Base-by-base conservation (phyloP, 2,888 invertebrate genomes). In the Hypena proboscidalis region DNA sequence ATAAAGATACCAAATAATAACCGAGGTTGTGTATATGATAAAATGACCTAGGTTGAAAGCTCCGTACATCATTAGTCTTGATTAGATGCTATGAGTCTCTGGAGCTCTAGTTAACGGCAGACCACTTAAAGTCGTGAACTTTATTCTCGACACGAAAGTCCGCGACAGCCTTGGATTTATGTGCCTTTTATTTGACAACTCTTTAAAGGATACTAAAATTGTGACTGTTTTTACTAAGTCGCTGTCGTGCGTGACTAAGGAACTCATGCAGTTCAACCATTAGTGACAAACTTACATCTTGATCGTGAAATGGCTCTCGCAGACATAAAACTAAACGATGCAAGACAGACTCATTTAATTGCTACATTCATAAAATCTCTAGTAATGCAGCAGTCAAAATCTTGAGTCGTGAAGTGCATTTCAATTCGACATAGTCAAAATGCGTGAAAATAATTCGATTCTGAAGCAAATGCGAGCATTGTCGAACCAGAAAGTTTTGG, bases 401-500 rank as follows among this genome's bases (percentile, higher is more conserved):
- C n/a, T n/a, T n/a, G n/a, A n/a, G n/a, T n/a, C 4, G 10, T 36
- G 27, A 34, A 42, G 43, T 19, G 23, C 31, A 43, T 7, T 6
- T 6, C 22, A 32, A 40, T 3, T 10, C 29, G 40, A 60, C 50
- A 42, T 44, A 41, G 13, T 26, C 22, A 51, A 67, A 33, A 39
- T 51, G 27, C 48, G 36, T 39, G 42, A 52, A 60, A 39, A 45
- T n/a, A 33, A 50, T 54, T 44, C 32, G 58, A 67, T 60, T 60
- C 50, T 44, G 47, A 50, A 58, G 50, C 42, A 53, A 67, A 70
- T 67, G 64, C 61, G 58, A 61, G 65, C 58, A 64, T 74, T 63
- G 66, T 61, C 57, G 59, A 66, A 67, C 60, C 48, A 49, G 52
- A 67, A 66, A 62, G 64, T 74, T 80, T 83, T 82, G 83, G 81